phyloP scores from a whole-genome alignment of 2,113 vertebrate species.

The Python bivittatus region DNA sequence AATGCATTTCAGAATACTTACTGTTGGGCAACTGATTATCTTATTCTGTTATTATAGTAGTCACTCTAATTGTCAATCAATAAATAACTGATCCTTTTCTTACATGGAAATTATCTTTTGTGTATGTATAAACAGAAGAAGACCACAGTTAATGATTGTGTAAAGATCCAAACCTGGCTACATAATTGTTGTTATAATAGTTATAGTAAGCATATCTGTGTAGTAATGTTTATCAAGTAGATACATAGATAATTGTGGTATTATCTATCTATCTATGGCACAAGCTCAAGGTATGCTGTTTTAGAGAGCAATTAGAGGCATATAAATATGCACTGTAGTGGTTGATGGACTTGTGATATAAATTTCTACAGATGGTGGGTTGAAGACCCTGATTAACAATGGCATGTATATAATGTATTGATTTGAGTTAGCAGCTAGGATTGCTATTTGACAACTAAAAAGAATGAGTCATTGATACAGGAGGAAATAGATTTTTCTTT shows the following conservation, averaged over 20 bases:
- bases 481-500: neutral
- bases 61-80: neutral
- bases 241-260: neutral
- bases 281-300: neutral
- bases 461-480: neutral
- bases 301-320: neutral
- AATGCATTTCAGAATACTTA: neutral
- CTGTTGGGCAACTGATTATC: neutral
- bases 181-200: no score
- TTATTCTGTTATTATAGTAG: neutral
- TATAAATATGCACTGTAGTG: neutral
- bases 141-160: no score
- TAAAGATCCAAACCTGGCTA: no score
- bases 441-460: neutral
- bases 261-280: neutral
- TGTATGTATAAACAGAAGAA: no score
- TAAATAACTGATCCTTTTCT: neutral
- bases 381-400: neutral
- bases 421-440: conserved; percentile 7
- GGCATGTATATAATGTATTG: neutral
- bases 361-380: neutral
- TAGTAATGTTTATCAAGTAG: neutral
- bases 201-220: no score
- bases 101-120: no score
- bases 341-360: neutral